Evolutionary conservation across 2,797 vertebrate species (phyloP).

Genomic region (Nyctibius grandis): DNA sequence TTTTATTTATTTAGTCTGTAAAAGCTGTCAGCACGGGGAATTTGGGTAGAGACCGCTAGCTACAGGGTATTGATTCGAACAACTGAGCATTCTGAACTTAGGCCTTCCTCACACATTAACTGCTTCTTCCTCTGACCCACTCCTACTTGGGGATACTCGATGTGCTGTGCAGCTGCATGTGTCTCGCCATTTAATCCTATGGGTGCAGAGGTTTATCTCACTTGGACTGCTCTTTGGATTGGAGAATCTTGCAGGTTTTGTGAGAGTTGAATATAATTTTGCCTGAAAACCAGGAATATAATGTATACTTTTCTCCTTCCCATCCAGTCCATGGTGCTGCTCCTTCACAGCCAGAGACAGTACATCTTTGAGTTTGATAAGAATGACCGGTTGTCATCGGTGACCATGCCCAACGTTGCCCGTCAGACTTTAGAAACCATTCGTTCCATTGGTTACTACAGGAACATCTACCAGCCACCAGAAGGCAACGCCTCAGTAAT

Average conservation of each 20-base stretch:
- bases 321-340: slow-evolving; percentile 93
- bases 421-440: slow-evolving; percentile 93
- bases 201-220: neutral
- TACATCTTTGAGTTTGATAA: slow-evolving; percentile 99
- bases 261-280: neutral
- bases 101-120: neutral
- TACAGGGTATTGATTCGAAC: neutral
- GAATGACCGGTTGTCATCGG: slow-evolving; percentile 91
- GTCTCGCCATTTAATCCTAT: neutral
- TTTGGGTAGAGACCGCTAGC: neutral
- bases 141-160: neutral
- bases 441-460: slow-evolving; percentile 95
- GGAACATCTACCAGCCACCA: slow-evolving; percentile 92
- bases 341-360: slow-evolving; percentile 96
- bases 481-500: slow-evolving; percentile 93
- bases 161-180: neutral
- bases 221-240: neutral
- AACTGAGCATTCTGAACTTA: neutral
- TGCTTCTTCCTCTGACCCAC: neutral
- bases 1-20: neutral
- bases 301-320: neutral
- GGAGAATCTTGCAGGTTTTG: neutral
- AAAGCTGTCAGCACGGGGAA: neutral
- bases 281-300: neutral
- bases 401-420: slow-evolving; percentile 98